Conservation (phyloP, 2,797 vertebrate genomes). For the Cyclura pinguis region DNA sequence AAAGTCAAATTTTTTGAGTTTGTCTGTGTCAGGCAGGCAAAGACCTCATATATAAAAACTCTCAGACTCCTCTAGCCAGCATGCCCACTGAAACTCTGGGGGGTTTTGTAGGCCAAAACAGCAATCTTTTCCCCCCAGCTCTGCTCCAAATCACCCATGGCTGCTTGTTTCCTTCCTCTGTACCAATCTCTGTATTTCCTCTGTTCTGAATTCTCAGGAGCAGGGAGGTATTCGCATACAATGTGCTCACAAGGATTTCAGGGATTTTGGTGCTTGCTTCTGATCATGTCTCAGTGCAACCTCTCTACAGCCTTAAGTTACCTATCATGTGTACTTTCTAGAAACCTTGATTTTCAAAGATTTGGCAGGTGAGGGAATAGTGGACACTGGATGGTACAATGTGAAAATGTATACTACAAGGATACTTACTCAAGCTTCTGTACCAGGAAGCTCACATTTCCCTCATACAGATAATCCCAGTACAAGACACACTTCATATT, state of each 20-base stretch:
- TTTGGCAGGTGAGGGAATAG: background rate
- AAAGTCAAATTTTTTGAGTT: too few species aligned
- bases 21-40: too few species aligned
- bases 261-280: background rate
- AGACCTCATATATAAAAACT: too few species aligned
- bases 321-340: background rate
- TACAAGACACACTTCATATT: constrained; percentile 66
- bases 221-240: too few species aligned
- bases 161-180: background rate
- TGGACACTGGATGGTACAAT: background rate
- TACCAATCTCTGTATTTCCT: background rate
- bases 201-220: too few species aligned
- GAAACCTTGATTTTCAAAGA: background rate
- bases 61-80: too few species aligned
- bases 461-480: constrained; percentile 56
- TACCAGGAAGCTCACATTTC: constrained; percentile 69
- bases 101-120: too few species aligned
- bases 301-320: background rate
- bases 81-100: too few species aligned
- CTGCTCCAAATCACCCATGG: background rate
- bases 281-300: background rate
- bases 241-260: background rate
- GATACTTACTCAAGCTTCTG: constrained; percentile 75
- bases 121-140: too few species aligned
- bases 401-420: background rate